Evolutionary conservation across 2,888 invertebrate species (phyloP).

Genomic region (Troides oblongomaculatus): DNA sequence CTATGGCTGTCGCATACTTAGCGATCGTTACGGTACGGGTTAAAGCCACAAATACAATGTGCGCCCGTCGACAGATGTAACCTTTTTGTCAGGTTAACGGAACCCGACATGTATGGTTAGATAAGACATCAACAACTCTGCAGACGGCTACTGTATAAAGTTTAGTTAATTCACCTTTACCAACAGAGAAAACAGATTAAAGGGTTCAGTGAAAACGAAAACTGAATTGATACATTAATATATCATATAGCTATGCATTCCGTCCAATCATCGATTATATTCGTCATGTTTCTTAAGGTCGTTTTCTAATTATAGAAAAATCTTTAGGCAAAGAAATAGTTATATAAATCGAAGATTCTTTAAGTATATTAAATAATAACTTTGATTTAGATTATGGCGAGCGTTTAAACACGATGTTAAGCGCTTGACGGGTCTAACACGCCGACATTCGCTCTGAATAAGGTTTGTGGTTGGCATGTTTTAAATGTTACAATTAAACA

Average conservation of each 20-base stretch:
- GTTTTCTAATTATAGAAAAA: too few species aligned
- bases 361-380: background rate
- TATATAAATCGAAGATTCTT: too few species aligned
- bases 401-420: slow-evolving; percentile 20
- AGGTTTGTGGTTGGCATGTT: slow-evolving; percentile 40
- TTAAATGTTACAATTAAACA: slow-evolving; percentile 63
- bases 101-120: slow-evolving; percentile 42
- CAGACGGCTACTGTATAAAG: slow-evolving; percentile 25
- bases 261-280: too few species aligned
- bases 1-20: slow-evolving; percentile 3
- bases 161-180: background rate
- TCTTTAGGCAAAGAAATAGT: too few species aligned
- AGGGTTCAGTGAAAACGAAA: too few species aligned
- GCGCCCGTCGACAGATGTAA: slow-evolving; percentile 23
- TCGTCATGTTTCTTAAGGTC: too few species aligned
- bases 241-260: too few species aligned
- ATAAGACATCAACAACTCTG: slow-evolving; percentile 38
- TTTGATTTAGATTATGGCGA: background rate
- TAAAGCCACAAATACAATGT: slow-evolving; percentile 11
- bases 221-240: too few species aligned
- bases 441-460: slow-evolving; percentile 40
- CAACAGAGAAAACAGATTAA: background rate
- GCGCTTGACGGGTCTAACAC: slow-evolving; percentile 35
- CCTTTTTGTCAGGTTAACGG: slow-evolving; percentile 39
- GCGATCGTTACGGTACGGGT: slow-evolving; percentile 20